Conservation (phyloP, 2,888 invertebrate species). For the Ectropis crepuscularia region DNA sequence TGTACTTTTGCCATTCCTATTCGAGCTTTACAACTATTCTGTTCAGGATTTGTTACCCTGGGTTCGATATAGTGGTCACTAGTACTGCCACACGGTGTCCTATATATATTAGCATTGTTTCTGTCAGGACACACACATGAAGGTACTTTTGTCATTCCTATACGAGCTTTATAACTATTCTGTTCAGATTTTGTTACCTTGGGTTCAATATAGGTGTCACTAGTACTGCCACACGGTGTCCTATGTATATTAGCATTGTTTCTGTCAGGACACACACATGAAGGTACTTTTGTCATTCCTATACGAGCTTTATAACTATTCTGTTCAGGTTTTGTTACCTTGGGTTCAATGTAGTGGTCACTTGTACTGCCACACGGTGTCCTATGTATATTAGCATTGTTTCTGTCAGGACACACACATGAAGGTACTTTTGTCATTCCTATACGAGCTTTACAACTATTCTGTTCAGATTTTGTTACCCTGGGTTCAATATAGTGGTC, state of each 20-base stretch:
- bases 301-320: neutral
- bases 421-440: neutral
- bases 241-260: neutral
- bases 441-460: neutral
- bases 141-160: neutral
- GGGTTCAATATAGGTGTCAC: neutral
- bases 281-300: neutral
- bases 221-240: neutral
- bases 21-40: neutral
- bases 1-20: neutral
- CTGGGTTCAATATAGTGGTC: neutral
- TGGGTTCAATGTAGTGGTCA: neutral
- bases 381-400: slow-evolving; percentile 1
- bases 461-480: slow-evolving; percentile 3
- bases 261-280: neutral
- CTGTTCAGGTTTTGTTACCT: slow-evolving; percentile 2
- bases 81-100: neutral
- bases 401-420: neutral
- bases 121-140: neutral
- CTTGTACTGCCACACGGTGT: slow-evolving; percentile 1
- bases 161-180: neutral
- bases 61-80: neutral
- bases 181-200: slow-evolving; percentile 4
- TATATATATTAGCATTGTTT: neutral
- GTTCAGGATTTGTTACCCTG: slow-evolving; percentile 1